Base-by-base conservation (phyloP, 2,797 vertebrate species). In the Diplodus puntazzo region DNA sequence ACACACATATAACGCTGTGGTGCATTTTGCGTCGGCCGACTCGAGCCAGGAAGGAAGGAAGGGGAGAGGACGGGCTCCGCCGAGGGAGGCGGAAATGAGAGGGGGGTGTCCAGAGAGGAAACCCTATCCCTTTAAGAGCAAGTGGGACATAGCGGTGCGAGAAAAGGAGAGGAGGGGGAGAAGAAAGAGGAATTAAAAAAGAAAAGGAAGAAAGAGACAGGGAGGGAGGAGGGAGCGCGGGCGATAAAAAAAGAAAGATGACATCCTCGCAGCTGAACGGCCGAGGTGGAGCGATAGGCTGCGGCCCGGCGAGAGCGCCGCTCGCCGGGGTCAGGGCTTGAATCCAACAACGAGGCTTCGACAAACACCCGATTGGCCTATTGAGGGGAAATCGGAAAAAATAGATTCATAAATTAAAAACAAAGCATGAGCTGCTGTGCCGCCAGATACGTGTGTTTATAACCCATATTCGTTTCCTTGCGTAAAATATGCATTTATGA, bases 201-300 rank as follows among this genome's bases (percentile, higher is more conserved):
- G 94, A 95, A 95, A 95, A 95, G 93, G 92, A 95, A 95, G 94
- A 94, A 95, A 94, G 93, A 94, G 90, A 95, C 91, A 91, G 95
- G 92, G 94, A 93, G 94, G 92, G 93, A 91, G 94, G 94, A 93
- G 93, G 92, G 94, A 94, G 94, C 81, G 95, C 89, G 93, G 91
- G 93, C 93, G 94, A 95, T 94, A 95, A 95, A 96, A 95, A 95
- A 95, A 95, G 94, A 96, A 95, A 95, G 95, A 96, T 95, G 95
- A 95, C 95, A 95, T 95, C 94, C 94, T 94, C 93, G 90, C 93
- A 87, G 92, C 91, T 92, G 92, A 95, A 87, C 92, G 93, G 92
- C 94, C 94, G 94, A 95, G 95, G 94, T 94, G 94, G 94, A 94
- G 93, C 92, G 94, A 90, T 73, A 90, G 94, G 93, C 94, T 91